Conservation (phyloP, 64 coral and sea anemone genomes). For the Pachyseris speciosa region DNA sequence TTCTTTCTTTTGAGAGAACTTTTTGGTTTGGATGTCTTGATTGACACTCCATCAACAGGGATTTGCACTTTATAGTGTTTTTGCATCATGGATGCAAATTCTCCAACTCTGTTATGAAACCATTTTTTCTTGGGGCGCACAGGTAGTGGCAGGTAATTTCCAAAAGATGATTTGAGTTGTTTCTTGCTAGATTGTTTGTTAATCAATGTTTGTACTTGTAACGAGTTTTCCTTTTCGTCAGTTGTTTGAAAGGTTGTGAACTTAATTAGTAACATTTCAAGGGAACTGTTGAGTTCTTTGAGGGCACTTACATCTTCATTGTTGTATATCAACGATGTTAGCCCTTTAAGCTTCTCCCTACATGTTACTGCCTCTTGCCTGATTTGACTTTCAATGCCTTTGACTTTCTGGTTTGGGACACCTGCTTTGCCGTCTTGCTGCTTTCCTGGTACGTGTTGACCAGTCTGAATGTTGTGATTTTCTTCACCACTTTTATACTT, state of each 20-base stretch:
- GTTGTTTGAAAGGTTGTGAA: constrained; percentile 56
- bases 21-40: constrained; percentile 29
- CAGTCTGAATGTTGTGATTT: neutral
- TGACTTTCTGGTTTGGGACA: constrained; percentile 13
- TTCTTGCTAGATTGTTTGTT: constrained; percentile 35
- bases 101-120: constrained; percentile 62
- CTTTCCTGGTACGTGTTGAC: constrained; percentile 18
- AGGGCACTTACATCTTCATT: constrained; percentile 31
- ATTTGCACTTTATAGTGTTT: constrained; percentile 72
- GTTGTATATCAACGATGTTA: constrained; percentile 58
- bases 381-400: constrained; percentile 30
- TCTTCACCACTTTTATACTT: neutral
- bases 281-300: constrained; percentile 60
- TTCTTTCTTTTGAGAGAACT: constrained; percentile 37
- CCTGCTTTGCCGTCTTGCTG: constrained; percentile 6
- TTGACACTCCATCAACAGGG: constrained; percentile 50
- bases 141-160: constrained; percentile 69
- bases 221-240: constrained; percentile 68
- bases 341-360: constrained; percentile 67
- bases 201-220: neutral
- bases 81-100: constrained; percentile 77
- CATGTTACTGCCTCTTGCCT: constrained; percentile 50
- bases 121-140: constrained; percentile 67
- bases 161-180: neutral
- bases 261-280: constrained; percentile 33